These are phyloP conservation scores for Morus bassanus DNA, from an alignment of 2,797 vertebrate genomes.

Conservation along the genomic window DNA sequence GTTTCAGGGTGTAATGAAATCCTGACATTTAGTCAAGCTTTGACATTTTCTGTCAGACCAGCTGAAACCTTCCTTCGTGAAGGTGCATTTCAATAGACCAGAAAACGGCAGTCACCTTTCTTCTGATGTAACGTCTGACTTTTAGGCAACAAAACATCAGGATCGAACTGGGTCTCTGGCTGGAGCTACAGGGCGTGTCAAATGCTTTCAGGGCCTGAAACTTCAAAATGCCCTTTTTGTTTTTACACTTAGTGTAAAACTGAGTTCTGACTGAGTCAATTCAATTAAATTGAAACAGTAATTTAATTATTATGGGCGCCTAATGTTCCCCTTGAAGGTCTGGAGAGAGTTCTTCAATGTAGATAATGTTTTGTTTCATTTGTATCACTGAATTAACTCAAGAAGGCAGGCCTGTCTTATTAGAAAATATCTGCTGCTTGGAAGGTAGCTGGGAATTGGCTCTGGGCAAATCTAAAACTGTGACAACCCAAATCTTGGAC, in stretches of 20 bases:
- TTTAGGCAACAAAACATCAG: not conserved
- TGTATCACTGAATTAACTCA: not conserved
- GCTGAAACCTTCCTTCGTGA: not conserved
- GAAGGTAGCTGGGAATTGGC: not conserved
- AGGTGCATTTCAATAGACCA: not conserved
- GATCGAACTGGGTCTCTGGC: not conserved
- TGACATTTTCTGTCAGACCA: slow-evolving; percentile 45
- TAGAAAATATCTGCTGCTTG: not conserved
- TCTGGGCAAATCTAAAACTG: not conserved
- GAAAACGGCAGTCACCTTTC: not conserved
- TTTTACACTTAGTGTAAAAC: not conserved
- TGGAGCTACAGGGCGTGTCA: not conserved
- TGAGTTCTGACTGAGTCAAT: accelerated
- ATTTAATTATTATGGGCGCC: not conserved
- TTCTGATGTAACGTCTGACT: not conserved
- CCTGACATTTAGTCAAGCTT: slow-evolving; percentile 45
- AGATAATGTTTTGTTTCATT: not conserved
- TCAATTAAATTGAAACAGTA: not conserved
- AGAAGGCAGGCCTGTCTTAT: not conserved
- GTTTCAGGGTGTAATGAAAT: not conserved
- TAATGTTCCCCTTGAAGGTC: not conserved
- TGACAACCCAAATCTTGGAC: not conserved
- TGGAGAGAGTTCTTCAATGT: not conserved
- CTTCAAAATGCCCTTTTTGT: accelerated
- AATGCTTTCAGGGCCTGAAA: not conserved